Conservation (phyloP, 2,113 vertebrate species). For the Pluvialis apricaria region DNA sequence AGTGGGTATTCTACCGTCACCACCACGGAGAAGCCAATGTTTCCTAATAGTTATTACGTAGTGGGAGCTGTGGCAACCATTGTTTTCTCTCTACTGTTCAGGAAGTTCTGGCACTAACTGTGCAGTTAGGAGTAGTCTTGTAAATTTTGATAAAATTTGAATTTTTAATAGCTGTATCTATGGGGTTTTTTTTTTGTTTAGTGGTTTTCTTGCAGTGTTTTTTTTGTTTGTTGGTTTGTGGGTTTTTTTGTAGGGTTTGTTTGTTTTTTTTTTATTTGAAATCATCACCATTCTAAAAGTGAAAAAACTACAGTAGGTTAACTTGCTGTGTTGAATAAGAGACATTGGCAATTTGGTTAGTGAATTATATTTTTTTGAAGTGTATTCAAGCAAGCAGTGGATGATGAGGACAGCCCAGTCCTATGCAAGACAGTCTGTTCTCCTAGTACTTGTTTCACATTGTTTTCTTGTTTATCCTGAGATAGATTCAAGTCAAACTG, state of each 20-base stretch:
- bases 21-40: background rate
- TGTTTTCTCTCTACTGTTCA: background rate
- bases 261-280: background rate
- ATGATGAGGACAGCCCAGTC: background rate
- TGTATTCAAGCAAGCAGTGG: background rate
- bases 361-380: background rate
- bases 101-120: background rate
- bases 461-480: conserved; percentile 22
- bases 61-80: background rate
- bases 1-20: background rate
- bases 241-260: too few relatives aligned
- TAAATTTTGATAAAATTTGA: background rate
- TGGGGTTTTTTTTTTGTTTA: rapidly evolving
- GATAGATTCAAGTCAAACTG: conserved; percentile 59
- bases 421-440: background rate
- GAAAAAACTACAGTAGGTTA: background rate
- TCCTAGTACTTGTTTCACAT: background rate
- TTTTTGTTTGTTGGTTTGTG: background rate
- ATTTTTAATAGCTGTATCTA: background rate
- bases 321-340: background rate
- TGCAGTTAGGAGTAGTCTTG: background rate
- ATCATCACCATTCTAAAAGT: background rate
- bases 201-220: background rate
- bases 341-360: background rate
- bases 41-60: background rate